Evolutionary conservation across 2,888 invertebrate genomes (phyloP).

Genomic region (Crocallis elinguaria): DNA sequence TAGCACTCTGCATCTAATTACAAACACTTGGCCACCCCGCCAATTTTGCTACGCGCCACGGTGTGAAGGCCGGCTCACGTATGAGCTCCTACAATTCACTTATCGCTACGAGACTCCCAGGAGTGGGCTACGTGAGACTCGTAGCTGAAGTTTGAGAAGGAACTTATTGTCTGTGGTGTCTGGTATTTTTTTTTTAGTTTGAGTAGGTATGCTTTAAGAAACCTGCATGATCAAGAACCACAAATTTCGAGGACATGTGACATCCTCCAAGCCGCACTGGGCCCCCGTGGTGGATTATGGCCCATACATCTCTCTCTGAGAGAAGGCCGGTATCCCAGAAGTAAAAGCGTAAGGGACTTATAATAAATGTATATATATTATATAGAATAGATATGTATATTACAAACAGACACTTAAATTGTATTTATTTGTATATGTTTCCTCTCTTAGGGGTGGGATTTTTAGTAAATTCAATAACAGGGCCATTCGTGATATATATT

Average conservation of each 20-base stretch:
- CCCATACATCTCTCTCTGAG: too few species aligned
- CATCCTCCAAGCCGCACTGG: too few species aligned
- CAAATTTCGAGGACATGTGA: background rate
- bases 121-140: slow-evolving; percentile 54
- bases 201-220: background rate
- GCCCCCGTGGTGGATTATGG: too few species aligned
- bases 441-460: too few species aligned
- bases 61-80: slow-evolving; percentile 41
- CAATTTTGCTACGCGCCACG: slow-evolving; percentile 4
- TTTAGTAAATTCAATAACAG: too few species aligned
- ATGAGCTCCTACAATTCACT: slow-evolving; percentile 59
- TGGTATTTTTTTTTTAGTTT: slow-evolving; percentile 1
- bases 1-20: slow-evolving; percentile 22
- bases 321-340: too few species aligned
- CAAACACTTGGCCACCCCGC: slow-evolving; percentile 13
- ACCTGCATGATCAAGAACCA: background rate
- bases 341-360: too few species aligned
- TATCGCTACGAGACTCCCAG: slow-evolving; percentile 48
- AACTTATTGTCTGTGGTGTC: slow-evolving; percentile 41
- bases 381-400: too few species aligned
- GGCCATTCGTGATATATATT: too few species aligned
- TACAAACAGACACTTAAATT: too few species aligned
- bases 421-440: too few species aligned
- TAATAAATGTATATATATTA: too few species aligned
- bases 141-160: slow-evolving; percentile 36